Conservation (phyloP, 1,140 invertebrate genomes). For the Chironomus tepperi region DNA sequence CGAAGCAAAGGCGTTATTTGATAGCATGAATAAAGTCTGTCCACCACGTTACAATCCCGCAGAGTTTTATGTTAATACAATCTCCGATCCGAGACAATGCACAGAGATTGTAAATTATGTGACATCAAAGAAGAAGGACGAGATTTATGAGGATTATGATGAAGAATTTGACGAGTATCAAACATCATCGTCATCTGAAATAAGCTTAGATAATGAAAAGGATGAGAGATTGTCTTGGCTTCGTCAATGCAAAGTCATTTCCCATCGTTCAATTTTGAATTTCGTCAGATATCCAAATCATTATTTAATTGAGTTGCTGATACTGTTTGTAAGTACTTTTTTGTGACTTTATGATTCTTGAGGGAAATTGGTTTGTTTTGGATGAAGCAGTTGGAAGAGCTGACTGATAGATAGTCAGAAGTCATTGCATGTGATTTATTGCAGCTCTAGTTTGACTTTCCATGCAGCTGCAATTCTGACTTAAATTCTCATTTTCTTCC, state of each 20-base stretch:
- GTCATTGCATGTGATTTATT: no score
- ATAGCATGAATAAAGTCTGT: slow-evolving; percentile 49
- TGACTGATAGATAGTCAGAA: no score
- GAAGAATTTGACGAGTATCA: slow-evolving; percentile 18
- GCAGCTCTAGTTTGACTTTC: no score
- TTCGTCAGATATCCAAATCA: slow-evolving; percentile 40
- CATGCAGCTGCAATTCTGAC: no score
- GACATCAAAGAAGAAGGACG: slow-evolving; percentile 33
- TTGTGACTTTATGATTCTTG: no score
- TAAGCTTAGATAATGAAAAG: slow-evolving; percentile 32
- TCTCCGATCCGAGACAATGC: slow-evolving; percentile 42
- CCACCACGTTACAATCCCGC: slow-evolving; percentile 56
- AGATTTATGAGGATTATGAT: slow-evolving; percentile 37
- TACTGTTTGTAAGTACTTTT: slow-evolving; percentile 30
- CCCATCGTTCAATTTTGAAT: slow-evolving; percentile 39
- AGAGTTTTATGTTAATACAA: slow-evolving; percentile 55
- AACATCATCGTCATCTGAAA: slow-evolving; percentile 28
- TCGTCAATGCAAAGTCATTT: neutral
- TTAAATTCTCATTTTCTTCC: no score
- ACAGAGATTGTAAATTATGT: slow-evolving; percentile 40
- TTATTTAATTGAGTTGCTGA: slow-evolving; percentile 33
- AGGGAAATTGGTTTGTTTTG: no score
- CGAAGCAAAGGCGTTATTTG: slow-evolving; percentile 53
- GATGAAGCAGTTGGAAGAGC: no score
- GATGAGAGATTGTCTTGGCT: slow-evolving; percentile 17